Evolutionary conservation across 1,140 invertebrate species (phyloP).

Genomic region (Rhagoletis pomonella): DNA sequence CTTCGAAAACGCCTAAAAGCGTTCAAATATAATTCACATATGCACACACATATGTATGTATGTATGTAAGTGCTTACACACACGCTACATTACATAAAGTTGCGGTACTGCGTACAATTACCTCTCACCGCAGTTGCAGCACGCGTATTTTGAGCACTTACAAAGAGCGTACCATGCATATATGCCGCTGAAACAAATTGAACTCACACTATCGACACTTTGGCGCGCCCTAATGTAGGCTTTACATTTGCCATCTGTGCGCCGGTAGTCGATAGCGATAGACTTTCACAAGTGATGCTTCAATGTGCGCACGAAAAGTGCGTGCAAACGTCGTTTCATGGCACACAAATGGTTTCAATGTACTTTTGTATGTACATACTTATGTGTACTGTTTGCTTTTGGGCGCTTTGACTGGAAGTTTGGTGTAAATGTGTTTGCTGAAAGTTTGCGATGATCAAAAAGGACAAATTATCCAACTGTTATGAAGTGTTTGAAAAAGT

Average conservation of each 20-base stretch:
- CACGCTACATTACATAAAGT: no score
- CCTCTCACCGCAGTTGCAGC: no score
- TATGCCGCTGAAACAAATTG: constrained; percentile 34
- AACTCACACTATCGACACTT: constrained; percentile 9
- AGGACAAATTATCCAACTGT: constrained; percentile 24
- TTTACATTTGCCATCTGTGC: neutral
- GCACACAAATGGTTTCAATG: constrained; percentile 23
- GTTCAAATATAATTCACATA: constrained; percentile 20
- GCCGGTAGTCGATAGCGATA: neutral
- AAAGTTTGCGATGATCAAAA: constrained; percentile 1
- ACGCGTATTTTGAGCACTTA: no score
- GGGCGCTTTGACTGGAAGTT: neutral
- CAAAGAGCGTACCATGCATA: constrained; percentile 52
- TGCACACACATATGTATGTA: neutral
- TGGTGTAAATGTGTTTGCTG: neutral
- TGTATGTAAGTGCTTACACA: neutral
- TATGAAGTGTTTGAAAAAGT: neutral
- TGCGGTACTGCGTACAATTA: no score
- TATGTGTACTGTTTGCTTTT: neutral
- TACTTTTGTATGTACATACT: neutral
- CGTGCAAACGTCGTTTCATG: constrained; percentile 22
- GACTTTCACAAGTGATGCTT: constrained; percentile 7
- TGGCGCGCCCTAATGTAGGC: neutral
- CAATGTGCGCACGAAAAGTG: neutral
- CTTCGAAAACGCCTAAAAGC: constrained; percentile 29